phyloP scores from a whole-genome alignment of 1,140 invertebrate species.

The Eulimnadia texana region DNA sequence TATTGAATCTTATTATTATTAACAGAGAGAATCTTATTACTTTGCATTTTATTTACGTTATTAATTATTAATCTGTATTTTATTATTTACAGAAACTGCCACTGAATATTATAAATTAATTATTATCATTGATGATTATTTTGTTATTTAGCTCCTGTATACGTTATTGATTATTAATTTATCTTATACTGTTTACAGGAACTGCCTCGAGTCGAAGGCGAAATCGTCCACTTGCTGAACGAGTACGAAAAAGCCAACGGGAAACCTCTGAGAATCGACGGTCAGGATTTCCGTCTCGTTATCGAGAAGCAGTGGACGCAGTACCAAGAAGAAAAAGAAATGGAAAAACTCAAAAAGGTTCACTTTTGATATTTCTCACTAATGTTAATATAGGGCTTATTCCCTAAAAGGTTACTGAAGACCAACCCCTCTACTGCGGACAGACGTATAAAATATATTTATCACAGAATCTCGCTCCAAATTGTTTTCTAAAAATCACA shows the following conservation, averaged over 20 bases:
- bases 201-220: constrained; percentile 32
- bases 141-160: too few relatives aligned
- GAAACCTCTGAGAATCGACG: constrained; percentile 27
- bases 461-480: too few relatives aligned
- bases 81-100: neutral
- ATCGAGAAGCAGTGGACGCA: constrained; percentile 28
- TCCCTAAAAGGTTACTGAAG: too few relatives aligned
- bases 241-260: constrained; percentile 27
- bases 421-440: too few relatives aligned
- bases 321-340: constrained; percentile 28
- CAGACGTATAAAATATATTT: too few relatives aligned
- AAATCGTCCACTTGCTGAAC: constrained; percentile 26
- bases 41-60: neutral
- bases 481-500: too few relatives aligned
- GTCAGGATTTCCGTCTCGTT: constrained; percentile 25
- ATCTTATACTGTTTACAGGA: constrained; percentile 20
- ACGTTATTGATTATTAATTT: too few relatives aligned
- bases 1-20: neutral
- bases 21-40: too few relatives aligned
- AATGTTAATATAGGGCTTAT: too few relatives aligned
- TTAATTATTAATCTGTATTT: neutral
- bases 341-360: constrained; percentile 31
- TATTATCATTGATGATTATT: too few relatives aligned
- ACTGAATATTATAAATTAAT: neutral
- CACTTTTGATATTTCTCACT: neutral